Evolutionary conservation across 2,888 invertebrate species (phyloP).

Genomic region (Diadegma fenestrale): DNA sequence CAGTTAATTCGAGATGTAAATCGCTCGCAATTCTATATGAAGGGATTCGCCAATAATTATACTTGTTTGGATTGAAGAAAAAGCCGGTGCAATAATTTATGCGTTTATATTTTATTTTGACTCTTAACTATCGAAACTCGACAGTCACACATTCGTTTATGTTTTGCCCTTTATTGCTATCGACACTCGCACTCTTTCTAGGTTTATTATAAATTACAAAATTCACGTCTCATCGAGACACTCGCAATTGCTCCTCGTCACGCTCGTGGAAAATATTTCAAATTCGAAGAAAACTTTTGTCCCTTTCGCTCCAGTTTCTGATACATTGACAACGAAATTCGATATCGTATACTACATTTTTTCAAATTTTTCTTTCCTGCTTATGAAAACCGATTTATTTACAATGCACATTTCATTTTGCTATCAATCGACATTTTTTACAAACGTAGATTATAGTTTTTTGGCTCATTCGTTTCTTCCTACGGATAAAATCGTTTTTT

Average conservation of each 20-base stretch:
- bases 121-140: constrained; percentile 50
- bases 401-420: constrained; percentile 59
- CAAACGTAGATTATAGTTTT: background rate
- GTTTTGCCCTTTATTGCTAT: constrained; percentile 61
- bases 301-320: constrained; percentile 22
- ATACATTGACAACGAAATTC: constrained; percentile 58
- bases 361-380: background rate
- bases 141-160: constrained; percentile 19
- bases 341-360: constrained; percentile 58
- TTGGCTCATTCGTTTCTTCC: background rate
- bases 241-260: constrained; percentile 28
- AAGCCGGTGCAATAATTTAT: background rate
- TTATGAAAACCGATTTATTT: constrained; percentile 62
- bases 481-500: background rate
- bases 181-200: constrained; percentile 57
- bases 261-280: constrained; percentile 60
- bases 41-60: background rate
- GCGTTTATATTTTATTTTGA: constrained; percentile 40
- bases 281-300: constrained; percentile 10
- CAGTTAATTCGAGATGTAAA: background rate
- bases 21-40: background rate
- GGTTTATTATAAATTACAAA: constrained; percentile 60
- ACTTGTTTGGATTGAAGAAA: background rate
- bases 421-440: background rate
- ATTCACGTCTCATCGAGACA: constrained; percentile 57